Evolutionary conservation across 2,888 invertebrate genomes (phyloP), one percentile per base, ranked within the genome.

Genomic region (Trisateles emortualis): DNA sequence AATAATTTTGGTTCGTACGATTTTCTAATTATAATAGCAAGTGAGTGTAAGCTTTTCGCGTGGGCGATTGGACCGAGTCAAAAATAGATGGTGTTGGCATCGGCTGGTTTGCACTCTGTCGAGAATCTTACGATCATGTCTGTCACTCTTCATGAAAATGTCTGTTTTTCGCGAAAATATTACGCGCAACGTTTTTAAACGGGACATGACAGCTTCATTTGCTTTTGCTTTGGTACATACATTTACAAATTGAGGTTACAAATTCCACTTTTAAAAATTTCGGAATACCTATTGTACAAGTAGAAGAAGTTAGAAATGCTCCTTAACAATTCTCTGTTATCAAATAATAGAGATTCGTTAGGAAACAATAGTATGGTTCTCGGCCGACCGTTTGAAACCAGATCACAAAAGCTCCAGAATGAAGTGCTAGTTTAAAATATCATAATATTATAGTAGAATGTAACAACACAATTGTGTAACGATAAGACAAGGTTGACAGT

Each of bases 31-130:
- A 87, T 91, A 92, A 83, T 79, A 83, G 78, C 85, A 87, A 86
- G 88, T 88, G 88, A 86, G 90, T 92, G 86, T 88, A 90, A 90
- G 90, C 88, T 87, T 84, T 89, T 90, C 72, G 87, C 90, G 92
- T 92, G 80, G 92, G 92, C 69, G 86, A 74, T 73, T 74, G 80
- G 82, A 81, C 81, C 70, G 64, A 64, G 73, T 68, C 84, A 57
- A 79, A 90, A 92, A 92, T 92, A 92, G 82, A 83, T 53, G 61
- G 64, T 74, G 88, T 90, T 92, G 92, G 92, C 92, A 89, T 78
- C 88, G 74, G 67, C 74, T 67, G 64, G 75, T 76, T 75, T 78
- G 79, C 79, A 77, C 72, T 78, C 63, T 72, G 72, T 74, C 71
- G 65, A 59, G 68, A 53, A 59, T 53, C 52, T 56, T 58, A 65